These are phyloP conservation scores for Yponomeuta plumbellus DNA, from an alignment of 2,888 invertebrate genomes.

Conservation along the genomic window DNA sequence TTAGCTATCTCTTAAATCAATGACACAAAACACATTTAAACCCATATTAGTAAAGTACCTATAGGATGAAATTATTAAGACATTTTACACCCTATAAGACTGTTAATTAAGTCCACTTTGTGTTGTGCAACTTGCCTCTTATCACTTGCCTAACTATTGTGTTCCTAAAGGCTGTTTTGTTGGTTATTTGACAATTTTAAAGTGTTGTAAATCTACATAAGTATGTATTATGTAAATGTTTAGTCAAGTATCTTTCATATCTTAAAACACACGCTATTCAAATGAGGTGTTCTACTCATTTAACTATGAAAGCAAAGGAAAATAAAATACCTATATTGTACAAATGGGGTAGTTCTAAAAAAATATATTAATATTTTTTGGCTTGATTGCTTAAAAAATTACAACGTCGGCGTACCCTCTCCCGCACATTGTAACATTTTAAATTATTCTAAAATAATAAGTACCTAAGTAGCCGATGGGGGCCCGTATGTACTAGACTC, in stretches of 20 bases:
- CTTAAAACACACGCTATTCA: background rate
- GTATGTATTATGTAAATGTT: background rate
- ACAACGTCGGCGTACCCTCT: too few relatives aligned
- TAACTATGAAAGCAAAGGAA: too few relatives aligned
- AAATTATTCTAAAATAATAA: too few relatives aligned
- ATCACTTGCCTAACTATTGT: slow-evolving; percentile 27
- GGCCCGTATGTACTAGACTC: too few relatives aligned
- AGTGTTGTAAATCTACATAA: background rate
- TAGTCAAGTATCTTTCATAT: background rate
- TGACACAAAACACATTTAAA: background rate
- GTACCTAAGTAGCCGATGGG: too few relatives aligned
- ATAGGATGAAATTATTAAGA: slow-evolving; percentile 25
- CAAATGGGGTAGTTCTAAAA: too few relatives aligned
- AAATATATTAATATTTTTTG: too few relatives aligned
- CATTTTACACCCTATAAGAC: slow-evolving; percentile 52
- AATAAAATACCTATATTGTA: too few relatives aligned
- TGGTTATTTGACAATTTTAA: slow-evolving; percentile 7
- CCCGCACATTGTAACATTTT: background rate
- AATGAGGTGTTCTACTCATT: too few relatives aligned
- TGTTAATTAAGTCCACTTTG: slow-evolving; percentile 57
- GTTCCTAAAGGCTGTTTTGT: slow-evolving; percentile 20
- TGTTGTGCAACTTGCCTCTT: slow-evolving; percentile 40
- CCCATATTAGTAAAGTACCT: background rate
- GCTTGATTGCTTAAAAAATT: too few relatives aligned
- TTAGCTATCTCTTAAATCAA: background rate